Base-by-base conservation (phyloP, 2,113 vertebrate genomes). In the Hucho hucho region DNA sequence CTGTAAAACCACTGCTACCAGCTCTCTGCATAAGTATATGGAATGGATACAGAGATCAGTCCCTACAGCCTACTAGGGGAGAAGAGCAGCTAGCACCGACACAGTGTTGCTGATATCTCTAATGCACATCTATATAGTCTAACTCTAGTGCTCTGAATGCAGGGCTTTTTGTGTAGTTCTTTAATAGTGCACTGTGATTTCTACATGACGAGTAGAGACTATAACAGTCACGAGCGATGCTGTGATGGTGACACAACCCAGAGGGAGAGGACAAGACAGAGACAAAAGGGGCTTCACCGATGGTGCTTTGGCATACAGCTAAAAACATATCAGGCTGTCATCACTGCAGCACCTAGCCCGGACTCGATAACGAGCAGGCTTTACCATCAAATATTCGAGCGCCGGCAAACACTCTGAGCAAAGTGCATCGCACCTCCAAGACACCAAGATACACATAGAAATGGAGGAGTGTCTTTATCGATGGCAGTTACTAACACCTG, bases 401-500 rank as follows among this genome's bases (percentile, higher is more conserved):
- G 29, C 7, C 18, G 22, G 65, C 29, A 32, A 67, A 67, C 75
- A 77, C 63, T 59, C 16, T 25, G 64, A 75, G 49, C 69, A 56
- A 58, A 65, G 74, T 72, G 79, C 26, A 29, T 72, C 81, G 75
- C 87, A 72, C 75, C 70, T 81, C 75, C 3, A 58, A 67, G 80
- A 67, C 29, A 32, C n/a, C n/a, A n/a, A n/a, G n/a, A n/a, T n/a
- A n/a, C 74, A 73, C 53, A 76, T 1, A 28, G 26, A 13, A 63
- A 29, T 18, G 28, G 47, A 72, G 20, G 78, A 32, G 80, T 75
- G 79, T 80, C 72, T 46, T 80, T 78, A 63, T 7, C 53, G 68
- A 70, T 73, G n/a, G 64, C 49, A 56, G 70, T 32, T 56, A 5
- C 37, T 43, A 12, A 43, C 16, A 4, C 20, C 18, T 4, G 53